A percentile compares a stretch with the other conserved stretches of the same genome.
Conservation (phyloP, 37 sponge, comb jelly and placozoan genomes). For the Halisarca cf. caerulea region DNA sequence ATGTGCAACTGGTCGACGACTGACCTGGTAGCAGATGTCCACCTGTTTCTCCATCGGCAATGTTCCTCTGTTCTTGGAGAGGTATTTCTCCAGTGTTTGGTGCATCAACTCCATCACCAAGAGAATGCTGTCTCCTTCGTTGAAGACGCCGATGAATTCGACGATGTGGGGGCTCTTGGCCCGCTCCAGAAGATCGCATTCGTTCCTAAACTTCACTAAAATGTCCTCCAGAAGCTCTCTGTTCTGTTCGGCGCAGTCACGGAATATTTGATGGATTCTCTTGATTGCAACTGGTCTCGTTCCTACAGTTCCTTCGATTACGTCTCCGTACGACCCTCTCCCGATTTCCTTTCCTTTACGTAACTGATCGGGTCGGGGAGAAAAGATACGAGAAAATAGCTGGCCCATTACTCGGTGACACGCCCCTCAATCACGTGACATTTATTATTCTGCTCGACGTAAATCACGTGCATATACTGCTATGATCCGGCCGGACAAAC, state of each 20-base stretch:
- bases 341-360: neutral
- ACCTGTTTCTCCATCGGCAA: neutral
- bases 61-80: neutral
- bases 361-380: neutral
- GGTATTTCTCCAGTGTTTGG: constrained; percentile 1
- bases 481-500: too few relatives aligned
- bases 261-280: neutral
- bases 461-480: too few relatives aligned
- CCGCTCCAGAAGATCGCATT: neutral
- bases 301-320: neutral
- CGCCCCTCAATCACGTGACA: too few relatives aligned
- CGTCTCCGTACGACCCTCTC: neutral
- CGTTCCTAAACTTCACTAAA: neutral
- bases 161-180: neutral
- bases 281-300: constrained; percentile 7
- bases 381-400: neutral
- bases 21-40: constrained; percentile 9
- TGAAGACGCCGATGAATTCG: neutral
- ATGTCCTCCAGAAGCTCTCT: neutral
- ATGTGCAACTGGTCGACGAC: too few relatives aligned
- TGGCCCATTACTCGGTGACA: too few relatives aligned
- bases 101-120: constrained; percentile 7
- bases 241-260: constrained; percentile 7
- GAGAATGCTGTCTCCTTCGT: neutral
- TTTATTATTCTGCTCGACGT: too few relatives aligned